These are phyloP conservation scores for Elysia crispata DNA, from an alignment of 2,888 invertebrate species.

Conservation along the genomic window DNA sequence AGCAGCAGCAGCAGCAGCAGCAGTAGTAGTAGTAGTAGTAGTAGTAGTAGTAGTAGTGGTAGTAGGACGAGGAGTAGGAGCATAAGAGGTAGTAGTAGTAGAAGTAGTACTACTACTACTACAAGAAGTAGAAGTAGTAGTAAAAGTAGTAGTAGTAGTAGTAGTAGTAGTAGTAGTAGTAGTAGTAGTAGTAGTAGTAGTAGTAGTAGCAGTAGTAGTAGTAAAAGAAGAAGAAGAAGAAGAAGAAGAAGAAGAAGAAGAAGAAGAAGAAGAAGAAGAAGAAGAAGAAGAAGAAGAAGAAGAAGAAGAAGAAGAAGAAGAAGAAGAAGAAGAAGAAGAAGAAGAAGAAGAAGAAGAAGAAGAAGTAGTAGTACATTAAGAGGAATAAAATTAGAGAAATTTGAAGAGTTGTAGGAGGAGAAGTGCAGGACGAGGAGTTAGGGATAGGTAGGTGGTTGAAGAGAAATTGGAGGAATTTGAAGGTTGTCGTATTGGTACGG, in stretches of 20 bases:
- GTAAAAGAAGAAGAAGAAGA: neutral
- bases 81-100: neutral
- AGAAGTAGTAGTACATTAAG: neutral
- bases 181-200: slow-evolving; percentile 16
- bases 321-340: neutral
- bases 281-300: neutral
- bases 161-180: slow-evolving; percentile 37
- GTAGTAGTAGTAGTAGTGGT: slow-evolving; percentile 9
- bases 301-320: neutral
- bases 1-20: too few species aligned
- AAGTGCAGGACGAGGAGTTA: too few species aligned
- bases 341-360: neutral
- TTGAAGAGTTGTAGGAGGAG: too few species aligned
- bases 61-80: slow-evolving; percentile 10
- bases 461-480: too few species aligned
- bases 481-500: too few species aligned
- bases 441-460: too few species aligned
- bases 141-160: slow-evolving; percentile 49
- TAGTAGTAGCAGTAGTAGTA: neutral
- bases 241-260: neutral
- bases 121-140: slow-evolving; percentile 45
- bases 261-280: neutral
- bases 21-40: slow-evolving; percentile 15
- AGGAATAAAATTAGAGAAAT: neutral
- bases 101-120: slow-evolving; percentile 25